Evolutionary conservation across 2,113 vertebrate species (phyloP), one percentile per base, ranked within the genome.

Genomic region (Lutjanus erythropterus): DNA sequence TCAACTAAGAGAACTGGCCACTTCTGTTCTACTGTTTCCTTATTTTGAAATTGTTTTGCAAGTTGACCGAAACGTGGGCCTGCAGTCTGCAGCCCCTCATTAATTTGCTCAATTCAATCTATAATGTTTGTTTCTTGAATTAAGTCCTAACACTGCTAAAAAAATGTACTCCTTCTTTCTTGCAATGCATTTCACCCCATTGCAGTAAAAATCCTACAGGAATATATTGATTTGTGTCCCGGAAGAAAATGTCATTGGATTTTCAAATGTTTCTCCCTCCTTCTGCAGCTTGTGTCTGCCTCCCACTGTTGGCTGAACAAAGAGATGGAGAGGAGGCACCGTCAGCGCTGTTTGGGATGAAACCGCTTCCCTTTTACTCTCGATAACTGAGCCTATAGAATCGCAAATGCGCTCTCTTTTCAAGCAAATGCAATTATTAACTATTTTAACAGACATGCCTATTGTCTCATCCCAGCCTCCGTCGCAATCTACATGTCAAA

Each of bases 221-320:
- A 75, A 77, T 79, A 58, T 70, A 87, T 64, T 39, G 59, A 91
- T 91, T 81, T 87, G 25, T 89, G 80, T 92, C 88, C 94, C 91
- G 93, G 93, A 94, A 95, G 92, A 93, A 95, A 95, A 93, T 59
- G 86, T 86, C 90, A 93, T 70, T 91, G 79, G 89, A 84, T 93
- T 93, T 87, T 83, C 79, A 92, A 92, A 92, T 60, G 47, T 87
- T 72, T 81, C 80, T 73, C 44, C 69, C 77, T 74, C 70, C 68
- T 81, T 71, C 62, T 16, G 37, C 25, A 60, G 62, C 71, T 49
- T 53, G 80, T 49, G 66, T 67, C 86, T 87, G 88, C 94, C 95
- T 94, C 94, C 94, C 90, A 95, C 94, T 94, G 95, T 90, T 95
- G 89, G 84, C 86, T 41, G 93, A 95, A 96, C 95, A 96, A 96